These are phyloP conservation scores for Theocolax elegans DNA, from an alignment of 1,140 invertebrate species.

Conservation along the genomic window DNA sequence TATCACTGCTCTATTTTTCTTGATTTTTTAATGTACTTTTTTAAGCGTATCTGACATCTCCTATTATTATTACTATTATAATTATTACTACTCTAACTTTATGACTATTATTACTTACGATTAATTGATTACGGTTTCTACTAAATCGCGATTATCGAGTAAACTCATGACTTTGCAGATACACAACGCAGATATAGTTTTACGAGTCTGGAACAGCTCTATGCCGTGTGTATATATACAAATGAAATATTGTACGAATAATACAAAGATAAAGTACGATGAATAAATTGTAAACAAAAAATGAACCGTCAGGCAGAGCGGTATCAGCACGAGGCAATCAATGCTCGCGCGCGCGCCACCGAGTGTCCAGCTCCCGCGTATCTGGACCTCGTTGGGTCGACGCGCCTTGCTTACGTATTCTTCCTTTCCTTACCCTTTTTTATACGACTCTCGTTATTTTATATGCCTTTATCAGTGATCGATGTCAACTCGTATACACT, in stretches of 20 bases:
- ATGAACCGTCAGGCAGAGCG: slow-evolving; percentile 6
- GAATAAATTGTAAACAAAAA: slow-evolving; percentile 33
- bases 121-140: no score
- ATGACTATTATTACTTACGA: slow-evolving; percentile 13
- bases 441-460: slow-evolving; percentile 39
- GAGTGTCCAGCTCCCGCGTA: no score
- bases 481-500: slow-evolving; percentile 37
- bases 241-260: slow-evolving; percentile 53
- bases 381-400: no score
- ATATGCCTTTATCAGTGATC: slow-evolving; percentile 40
- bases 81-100: not conserved
- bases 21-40: slow-evolving; percentile 33
- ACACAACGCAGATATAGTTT: slow-evolving; percentile 23
- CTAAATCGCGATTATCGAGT: slow-evolving; percentile 26
- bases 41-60: slow-evolving; percentile 27
- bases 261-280: slow-evolving; percentile 37
- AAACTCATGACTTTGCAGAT: slow-evolving; percentile 39
- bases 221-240: slow-evolving; percentile 60
- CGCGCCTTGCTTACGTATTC: slow-evolving; percentile 26
- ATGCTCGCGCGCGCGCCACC: no score
- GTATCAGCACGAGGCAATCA: slow-evolving; percentile 49
- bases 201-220: slow-evolving; percentile 60
- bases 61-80: slow-evolving; percentile 33
- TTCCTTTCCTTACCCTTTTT: slow-evolving; percentile 30
- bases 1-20: slow-evolving; percentile 17